These are phyloP conservation scores for Tipula unca DNA, from an alignment of 2,888 invertebrate genomes.

Conservation along the genomic window DNA sequence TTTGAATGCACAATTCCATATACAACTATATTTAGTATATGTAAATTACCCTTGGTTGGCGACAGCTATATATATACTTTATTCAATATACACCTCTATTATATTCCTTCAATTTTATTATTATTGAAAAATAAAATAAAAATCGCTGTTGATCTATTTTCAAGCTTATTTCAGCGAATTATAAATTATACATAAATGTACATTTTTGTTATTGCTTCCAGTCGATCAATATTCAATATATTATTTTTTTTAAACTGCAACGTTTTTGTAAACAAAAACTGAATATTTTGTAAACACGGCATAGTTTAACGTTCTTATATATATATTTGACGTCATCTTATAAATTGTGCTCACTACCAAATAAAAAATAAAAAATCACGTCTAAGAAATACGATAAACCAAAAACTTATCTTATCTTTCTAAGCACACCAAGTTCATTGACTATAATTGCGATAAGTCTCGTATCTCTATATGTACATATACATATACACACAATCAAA, in stretches of 20 bases:
- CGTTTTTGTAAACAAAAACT: not conserved
- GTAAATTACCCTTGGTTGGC: not conserved
- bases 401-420: constrained; percentile 3
- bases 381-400: not conserved
- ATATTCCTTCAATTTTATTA: not conserved
- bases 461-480: not conserved
- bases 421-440: not conserved
- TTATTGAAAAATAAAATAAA: not conserved
- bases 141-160: not conserved
- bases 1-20: not conserved
- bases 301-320: not conserved
- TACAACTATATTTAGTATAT: no score
- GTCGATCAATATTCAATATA: not conserved
- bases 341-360: not conserved
- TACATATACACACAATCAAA: not conserved
- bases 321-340: not conserved
- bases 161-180: not conserved
- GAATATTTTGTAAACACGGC: not conserved
- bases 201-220: not conserved
- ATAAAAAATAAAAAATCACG: not conserved
- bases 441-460: not conserved
- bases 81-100: not conserved
- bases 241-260: not conserved
- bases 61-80: not conserved
- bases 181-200: not conserved